Percentiles rank a stretch among this genome's conserved stretches.
These are phyloP conservation scores for Lasioglossum albipes DNA, from an alignment of 1,140 invertebrate species.

Conservation along the genomic window DNA sequence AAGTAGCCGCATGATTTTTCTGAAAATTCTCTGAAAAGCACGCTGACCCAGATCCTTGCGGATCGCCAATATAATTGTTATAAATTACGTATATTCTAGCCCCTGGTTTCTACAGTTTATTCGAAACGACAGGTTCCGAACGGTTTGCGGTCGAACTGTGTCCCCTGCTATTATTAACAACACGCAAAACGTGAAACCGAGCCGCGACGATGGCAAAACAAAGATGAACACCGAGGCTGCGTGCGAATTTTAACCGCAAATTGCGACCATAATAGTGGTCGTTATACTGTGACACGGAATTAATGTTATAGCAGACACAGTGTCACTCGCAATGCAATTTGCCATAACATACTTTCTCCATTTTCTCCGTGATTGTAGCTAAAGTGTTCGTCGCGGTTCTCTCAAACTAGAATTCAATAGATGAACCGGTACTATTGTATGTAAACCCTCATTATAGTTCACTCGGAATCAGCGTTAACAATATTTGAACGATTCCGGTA, in stretches of 20 bases:
- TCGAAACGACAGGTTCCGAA: slow-evolving; percentile 25
- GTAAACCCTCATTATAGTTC: too few relatives aligned
- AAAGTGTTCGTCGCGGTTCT: neutral
- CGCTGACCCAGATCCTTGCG: too few relatives aligned
- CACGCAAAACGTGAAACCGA: slow-evolving; percentile 18
- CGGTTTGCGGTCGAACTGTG: slow-evolving; percentile 11
- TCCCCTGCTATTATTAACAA: slow-evolving; percentile 28
- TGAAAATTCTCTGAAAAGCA: too few relatives aligned
- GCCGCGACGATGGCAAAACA: slow-evolving; percentile 29
- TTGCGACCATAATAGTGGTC: slow-evolving; percentile 39
- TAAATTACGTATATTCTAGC: slow-evolving; percentile 13
- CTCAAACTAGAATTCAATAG: neutral
- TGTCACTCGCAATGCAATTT: slow-evolving; percentile 29
- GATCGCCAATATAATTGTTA: neutral
- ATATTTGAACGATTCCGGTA: too few relatives aligned
- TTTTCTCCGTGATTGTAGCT: neutral
- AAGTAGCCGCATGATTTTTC: too few relatives aligned
- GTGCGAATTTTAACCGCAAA: slow-evolving; percentile 42
- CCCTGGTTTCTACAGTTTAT: neutral
- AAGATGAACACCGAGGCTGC: slow-evolving; percentile 36
- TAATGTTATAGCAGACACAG: slow-evolving; percentile 30
- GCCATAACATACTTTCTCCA: slow-evolving; percentile 4
- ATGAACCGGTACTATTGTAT: too few relatives aligned
- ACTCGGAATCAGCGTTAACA: too few relatives aligned
- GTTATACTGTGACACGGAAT: slow-evolving; percentile 32